phyloP scores from a whole-genome alignment of 2,888 invertebrate species.

The Rotaria magnacalcarata region DNA sequence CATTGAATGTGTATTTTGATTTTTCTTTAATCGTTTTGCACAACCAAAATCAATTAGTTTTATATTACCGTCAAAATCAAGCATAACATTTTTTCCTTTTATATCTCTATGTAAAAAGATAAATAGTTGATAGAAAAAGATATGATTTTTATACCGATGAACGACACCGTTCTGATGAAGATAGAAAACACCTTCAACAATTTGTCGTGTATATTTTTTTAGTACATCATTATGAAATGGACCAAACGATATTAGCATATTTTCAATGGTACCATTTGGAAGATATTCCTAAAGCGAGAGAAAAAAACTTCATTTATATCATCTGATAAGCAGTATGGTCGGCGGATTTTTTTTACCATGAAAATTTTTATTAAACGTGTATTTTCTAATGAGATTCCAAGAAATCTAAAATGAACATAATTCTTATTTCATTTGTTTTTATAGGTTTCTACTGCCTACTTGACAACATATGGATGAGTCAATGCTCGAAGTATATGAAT shows the following conservation, averaged over 20 bases:
- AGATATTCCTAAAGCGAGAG: constrained; percentile 60
- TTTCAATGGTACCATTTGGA: constrained; percentile 59
- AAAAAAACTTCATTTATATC: not conserved
- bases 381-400: constrained; percentile 39
- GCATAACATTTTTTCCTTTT: constrained; percentile 60
- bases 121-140: not conserved
- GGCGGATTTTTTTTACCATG: not conserved
- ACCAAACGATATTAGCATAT: constrained; percentile 57
- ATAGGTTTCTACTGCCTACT: constrained; percentile 50
- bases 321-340: not conserved
- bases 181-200: constrained; percentile 59
- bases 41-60: constrained; percentile 61
- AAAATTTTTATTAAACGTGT: constrained; percentile 21
- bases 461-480: constrained; percentile 58
- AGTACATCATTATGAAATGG: constrained; percentile 58
- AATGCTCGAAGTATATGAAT: constrained; percentile 58
- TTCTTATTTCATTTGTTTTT: no score
- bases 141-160: constrained; percentile 53
- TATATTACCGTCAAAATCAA: constrained; percentile 58
- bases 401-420: not conserved
- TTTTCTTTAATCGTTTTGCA: constrained; percentile 58
- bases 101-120: constrained; percentile 54
- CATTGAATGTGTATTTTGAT: constrained; percentile 53
- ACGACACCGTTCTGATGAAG: constrained; percentile 58
- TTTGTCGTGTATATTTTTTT: constrained; percentile 57